phyloP scores from a whole-genome alignment of 2,113 vertebrate genomes.

The Apistogramma diplotaenia region DNA sequence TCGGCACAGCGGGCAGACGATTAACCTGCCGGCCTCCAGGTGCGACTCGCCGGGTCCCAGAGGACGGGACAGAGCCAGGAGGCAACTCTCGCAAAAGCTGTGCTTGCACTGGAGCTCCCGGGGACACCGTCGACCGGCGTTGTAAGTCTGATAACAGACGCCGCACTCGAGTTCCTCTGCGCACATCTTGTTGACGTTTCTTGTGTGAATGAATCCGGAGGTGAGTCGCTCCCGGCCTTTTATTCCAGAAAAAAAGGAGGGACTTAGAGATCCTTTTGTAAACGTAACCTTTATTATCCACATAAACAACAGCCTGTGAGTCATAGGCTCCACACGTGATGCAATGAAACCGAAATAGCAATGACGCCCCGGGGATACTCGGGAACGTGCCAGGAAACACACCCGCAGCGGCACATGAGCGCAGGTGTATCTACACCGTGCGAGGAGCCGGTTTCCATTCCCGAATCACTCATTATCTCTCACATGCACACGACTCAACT shows the following conservation, averaged over 20 bases:
- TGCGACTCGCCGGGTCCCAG: not conserved
- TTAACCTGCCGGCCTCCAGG: not conserved
- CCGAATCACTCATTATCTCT: not conserved
- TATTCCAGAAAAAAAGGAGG: not conserved
- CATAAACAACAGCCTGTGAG: not conserved
- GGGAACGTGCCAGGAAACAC: not conserved
- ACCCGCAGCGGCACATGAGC: not conserved
- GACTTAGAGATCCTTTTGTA: not conserved
- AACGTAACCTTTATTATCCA: not conserved
- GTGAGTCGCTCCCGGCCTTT: not conserved
- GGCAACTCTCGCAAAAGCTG: slow-evolving; percentile 76
- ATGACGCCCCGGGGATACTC: not conserved
- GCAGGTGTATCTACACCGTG: not conserved
- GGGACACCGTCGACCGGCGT: slow-evolving; percentile 67
- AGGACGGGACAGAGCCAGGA: slow-evolving; percentile 43
- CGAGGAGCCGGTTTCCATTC: not conserved
- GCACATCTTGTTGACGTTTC: slow-evolving; percentile 35
- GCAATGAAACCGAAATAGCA: not conserved
- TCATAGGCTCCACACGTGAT: not conserved
- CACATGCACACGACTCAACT: not conserved
- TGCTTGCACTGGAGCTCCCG: slow-evolving; percentile 72
- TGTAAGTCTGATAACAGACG: slow-evolving; percentile 73
- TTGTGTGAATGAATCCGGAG: not conserved
- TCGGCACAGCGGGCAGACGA: slow-evolving; percentile 75
- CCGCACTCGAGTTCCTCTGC: slow-evolving; percentile 75